phyloP scores from a whole-genome alignment of 2,113 vertebrate genomes.

The Polyodon spathula region DNA sequence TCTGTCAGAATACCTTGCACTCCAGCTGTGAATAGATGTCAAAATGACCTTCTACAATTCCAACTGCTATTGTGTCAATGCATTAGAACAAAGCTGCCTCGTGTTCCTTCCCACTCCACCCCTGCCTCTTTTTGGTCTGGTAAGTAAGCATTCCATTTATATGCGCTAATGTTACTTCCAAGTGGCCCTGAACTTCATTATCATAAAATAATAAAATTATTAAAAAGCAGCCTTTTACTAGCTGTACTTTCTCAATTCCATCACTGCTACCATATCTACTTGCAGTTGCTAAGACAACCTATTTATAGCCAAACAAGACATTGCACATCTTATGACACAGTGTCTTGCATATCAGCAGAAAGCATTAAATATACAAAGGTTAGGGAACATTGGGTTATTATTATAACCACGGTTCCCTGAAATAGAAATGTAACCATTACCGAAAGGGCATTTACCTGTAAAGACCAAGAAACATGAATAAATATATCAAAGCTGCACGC shows the following conservation, averaged over 20 bases:
- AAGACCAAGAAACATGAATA: neutral
- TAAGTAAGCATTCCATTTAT: neutral
- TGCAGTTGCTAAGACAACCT: conserved; percentile 45
- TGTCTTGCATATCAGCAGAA: neutral
- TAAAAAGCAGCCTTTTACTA: too few species aligned
- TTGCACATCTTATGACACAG: conserved; percentile 6
- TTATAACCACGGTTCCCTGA: too few species aligned
- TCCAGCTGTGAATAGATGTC: too few species aligned
- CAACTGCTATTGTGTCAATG: too few species aligned
- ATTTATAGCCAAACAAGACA: conserved; percentile 16
- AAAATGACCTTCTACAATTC: too few species aligned
- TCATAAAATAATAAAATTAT: too few species aligned
- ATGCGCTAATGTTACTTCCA: neutral
- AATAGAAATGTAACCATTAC: too few species aligned
- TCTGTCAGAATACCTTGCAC: too few species aligned
- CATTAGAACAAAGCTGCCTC: too few species aligned
- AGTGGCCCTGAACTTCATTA: neutral
- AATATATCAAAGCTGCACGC: neutral
- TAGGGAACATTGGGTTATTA: neutral
- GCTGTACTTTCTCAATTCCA: conserved; percentile 3
- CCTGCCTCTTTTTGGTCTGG: neutral
- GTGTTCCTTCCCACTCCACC: neutral
- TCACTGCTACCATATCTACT: conserved; percentile 33
- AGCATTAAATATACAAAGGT: neutral
- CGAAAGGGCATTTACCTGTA: too few species aligned